Evolutionary conservation across 2,113 vertebrate species (phyloP).

Genomic region (Syngnathus floridae): DNA sequence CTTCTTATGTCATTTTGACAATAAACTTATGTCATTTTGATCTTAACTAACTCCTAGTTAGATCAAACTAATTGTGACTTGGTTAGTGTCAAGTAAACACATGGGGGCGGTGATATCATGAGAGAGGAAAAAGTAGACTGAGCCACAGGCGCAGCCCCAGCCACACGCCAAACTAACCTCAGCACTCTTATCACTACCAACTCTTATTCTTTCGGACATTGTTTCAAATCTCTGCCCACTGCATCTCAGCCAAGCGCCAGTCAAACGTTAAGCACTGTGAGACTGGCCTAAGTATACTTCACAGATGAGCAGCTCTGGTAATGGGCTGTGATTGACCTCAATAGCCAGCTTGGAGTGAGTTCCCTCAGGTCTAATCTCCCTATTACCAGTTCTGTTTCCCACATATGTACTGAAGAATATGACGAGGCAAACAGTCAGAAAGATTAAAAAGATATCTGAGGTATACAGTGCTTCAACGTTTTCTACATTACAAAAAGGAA

Average conservation of each 20-base stretch:
- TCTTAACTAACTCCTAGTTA: not conserved
- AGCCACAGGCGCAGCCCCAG: constrained; percentile 24
- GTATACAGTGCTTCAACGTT: constrained; percentile 21
- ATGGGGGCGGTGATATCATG: constrained; percentile 40
- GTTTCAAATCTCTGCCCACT: constrained; percentile 21
- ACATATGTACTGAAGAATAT: constrained; percentile 38
- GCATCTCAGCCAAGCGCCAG: constrained; percentile 44
- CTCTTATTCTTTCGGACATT: constrained; percentile 15
- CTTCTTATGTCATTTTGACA: not conserved
- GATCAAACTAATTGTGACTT: not conserved
- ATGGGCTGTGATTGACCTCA: constrained; percentile 62
- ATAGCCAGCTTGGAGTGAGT: constrained; percentile 40
- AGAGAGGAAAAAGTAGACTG: constrained; percentile 21
- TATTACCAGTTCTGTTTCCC: constrained; percentile 55
- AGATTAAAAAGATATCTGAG: constrained; percentile 23
- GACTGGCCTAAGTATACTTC: constrained; percentile 64
- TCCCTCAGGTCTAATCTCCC: constrained; percentile 58
- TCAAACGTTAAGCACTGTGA: constrained; percentile 60
- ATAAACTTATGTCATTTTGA: not conserved
- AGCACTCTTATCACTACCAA: constrained; percentile 13
- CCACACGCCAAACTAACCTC: constrained; percentile 28
- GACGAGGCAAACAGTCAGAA: constrained; percentile 30
- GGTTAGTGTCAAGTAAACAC: not conserved
- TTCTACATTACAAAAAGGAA: no score
- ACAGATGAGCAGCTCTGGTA: constrained; percentile 64